A percentile compares a stretch with the other conserved stretches of the same genome.
Conservation (phyloP, 2,888 invertebrate genomes). For the Caenorhabditis sp. region DNA sequence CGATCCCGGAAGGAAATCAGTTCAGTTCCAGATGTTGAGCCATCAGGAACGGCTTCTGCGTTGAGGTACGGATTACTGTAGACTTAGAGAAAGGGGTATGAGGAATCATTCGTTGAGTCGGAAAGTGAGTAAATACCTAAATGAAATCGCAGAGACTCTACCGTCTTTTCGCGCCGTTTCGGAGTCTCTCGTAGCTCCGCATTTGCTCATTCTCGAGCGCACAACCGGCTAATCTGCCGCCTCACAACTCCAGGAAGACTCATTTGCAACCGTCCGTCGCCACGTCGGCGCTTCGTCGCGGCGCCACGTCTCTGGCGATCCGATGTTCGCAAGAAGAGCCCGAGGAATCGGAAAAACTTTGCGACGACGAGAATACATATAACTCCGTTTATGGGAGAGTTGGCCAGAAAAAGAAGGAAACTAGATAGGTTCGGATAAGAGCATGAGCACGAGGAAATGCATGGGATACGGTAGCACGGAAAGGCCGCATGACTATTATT, state of each 20-base stretch:
- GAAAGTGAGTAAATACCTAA: background rate
- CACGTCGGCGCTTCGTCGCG: conserved; percentile 21
- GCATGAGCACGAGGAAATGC: background rate
- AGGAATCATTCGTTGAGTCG: too few species aligned
- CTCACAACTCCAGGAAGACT: conserved; percentile 34
- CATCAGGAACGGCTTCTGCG: conserved; percentile 14
- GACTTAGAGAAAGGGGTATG: too few species aligned
- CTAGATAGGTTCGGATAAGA: conserved; percentile 49
- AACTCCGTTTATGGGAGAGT: conserved; percentile 42
- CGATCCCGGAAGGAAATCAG: conserved; percentile 45
- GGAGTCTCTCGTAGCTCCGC: conserved; percentile 29
- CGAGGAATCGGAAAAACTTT: conserved; percentile 30
- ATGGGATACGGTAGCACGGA: conserved; percentile 5
- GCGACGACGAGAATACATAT: conserved; percentile 47
- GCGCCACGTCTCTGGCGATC: conserved; percentile 14
- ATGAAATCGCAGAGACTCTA: conserved; percentile 27
- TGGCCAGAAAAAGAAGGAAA: conserved; percentile 39
- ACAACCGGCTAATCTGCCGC: conserved; percentile 45
- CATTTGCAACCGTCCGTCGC: conserved; percentile 22
- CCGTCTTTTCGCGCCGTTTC: conserved; percentile 20
- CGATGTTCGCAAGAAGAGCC: conserved; percentile 16
- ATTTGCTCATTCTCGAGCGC: conserved; percentile 38
- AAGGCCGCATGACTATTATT: background rate
- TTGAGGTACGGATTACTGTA: too few species aligned
- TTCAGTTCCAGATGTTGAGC: conserved; percentile 7